Conservation (phyloP, 2,888 invertebrate genomes). For the Tetragonula carbonaria region DNA sequence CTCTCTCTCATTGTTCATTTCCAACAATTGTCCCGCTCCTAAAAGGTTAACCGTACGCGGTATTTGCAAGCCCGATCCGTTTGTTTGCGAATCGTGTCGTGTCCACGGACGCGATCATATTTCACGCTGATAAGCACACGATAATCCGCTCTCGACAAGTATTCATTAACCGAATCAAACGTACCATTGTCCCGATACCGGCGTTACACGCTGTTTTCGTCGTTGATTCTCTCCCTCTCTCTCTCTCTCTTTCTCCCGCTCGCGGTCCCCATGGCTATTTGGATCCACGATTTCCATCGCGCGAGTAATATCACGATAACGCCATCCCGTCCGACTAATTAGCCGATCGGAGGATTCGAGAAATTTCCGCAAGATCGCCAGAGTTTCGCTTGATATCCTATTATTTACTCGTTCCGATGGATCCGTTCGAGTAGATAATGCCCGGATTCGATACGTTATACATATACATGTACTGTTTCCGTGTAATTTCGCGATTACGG, state of each 20-base stretch:
- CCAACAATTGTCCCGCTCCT: slow-evolving; percentile 37
- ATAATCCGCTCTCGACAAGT: slow-evolving; percentile 48
- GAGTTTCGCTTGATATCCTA: background rate
- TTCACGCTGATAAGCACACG: slow-evolving; percentile 41
- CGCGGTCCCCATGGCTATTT: background rate
- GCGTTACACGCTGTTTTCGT: slow-evolving; percentile 18
- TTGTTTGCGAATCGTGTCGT: slow-evolving; percentile 33
- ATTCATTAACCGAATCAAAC: slow-evolving; percentile 45
- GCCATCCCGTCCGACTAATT: slow-evolving; percentile 5
- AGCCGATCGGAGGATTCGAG: slow-evolving; percentile 1
- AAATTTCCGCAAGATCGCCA: slow-evolving; percentile 3
- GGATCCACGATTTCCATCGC: slow-evolving; percentile 4
- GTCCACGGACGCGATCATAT: slow-evolving; percentile 34
- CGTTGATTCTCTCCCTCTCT: background rate
- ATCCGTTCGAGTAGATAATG: background rate
- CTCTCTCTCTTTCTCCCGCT: background rate
- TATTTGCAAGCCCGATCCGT: slow-evolving; percentile 25
- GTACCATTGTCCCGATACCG: slow-evolving; percentile 1
- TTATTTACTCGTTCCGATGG: background rate
- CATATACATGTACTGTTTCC: background rate
- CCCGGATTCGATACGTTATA: slow-evolving; percentile 1
- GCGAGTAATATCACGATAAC: slow-evolving; percentile 9
- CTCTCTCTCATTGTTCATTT: slow-evolving; percentile 36
- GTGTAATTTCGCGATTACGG: background rate
- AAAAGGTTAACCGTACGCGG: slow-evolving; percentile 38